Base-by-base conservation (phyloP, 2,888 invertebrate species). In the Drosophila bunnanda region DNA sequence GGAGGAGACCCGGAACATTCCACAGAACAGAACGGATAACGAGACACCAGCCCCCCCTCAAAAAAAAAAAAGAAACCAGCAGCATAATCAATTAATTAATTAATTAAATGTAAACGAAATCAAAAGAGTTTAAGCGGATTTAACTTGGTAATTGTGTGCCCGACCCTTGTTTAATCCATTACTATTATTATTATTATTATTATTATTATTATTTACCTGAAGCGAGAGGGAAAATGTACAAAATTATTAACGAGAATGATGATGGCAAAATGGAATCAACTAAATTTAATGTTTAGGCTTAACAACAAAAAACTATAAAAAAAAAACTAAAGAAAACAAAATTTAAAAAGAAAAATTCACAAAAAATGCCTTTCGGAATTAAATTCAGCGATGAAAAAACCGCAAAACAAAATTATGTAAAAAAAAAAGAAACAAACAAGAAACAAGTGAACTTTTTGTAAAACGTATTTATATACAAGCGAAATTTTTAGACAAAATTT, bases 331-430 rank as follows among this genome's bases (percentile, higher is more conserved):
- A 70, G 44, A 48, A 70, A 68, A 68, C 64, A 36, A 50, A 72
- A 36, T 32, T 9, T 5, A 69, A 68, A 64, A 73, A 75, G 59
- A 32, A 69, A 71, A 72, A 87, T 74, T 86, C 83, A 89, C 89
- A 85, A 89, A 91, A 90, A 91, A 84, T 91, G 91, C 91, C 91
- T 91, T 91, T 91, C 88, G 91, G 91, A 91, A 91, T 90, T 80
- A 89, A 91, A 91, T 91, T 91, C 90, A 91, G 90, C 89, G 82
- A 83, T 71, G 67, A 58, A 64, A 39, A 66, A 61, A 68, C 48
- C 66, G 56, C 68, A 73, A 73, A 70, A 79, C 76, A 58, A 82
- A 78, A 75, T 66, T 65, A 52, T 71, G 58, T 73, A 74, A 60
- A 44, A 50, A 64, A 9, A 25, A 12, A 39, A 74, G 56, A 44